Conservation (phyloP, 2,113 vertebrate genomes). For the Melanostigma gelatinosum region DNA sequence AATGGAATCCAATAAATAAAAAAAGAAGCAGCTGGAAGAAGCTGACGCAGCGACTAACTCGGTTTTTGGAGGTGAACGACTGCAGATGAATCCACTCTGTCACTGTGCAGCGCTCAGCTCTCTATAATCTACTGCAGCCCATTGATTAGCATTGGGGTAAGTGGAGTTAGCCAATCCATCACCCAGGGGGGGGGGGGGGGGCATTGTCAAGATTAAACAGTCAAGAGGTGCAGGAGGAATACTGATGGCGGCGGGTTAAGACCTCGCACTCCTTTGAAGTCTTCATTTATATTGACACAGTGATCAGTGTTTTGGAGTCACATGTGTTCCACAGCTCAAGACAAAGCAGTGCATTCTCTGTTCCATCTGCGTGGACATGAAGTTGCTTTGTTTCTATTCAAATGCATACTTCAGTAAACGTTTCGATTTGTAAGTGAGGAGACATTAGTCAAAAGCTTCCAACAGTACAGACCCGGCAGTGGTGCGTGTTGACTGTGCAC, state of each 20-base stretch:
- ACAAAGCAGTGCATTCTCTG: constrained; percentile 23
- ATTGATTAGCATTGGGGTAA: constrained; percentile 66
- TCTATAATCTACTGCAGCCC: constrained; percentile 65
- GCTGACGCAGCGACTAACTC: constrained; percentile 65
- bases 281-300: constrained; percentile 45
- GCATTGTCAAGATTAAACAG: constrained; percentile 51
- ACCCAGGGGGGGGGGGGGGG: constrained; percentile 33
- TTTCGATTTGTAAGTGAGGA: constrained; percentile 9
- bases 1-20: constrained; percentile 47
- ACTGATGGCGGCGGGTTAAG: constrained; percentile 47
- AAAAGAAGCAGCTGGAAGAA: constrained; percentile 7
- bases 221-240: constrained; percentile 27
- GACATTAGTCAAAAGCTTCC: constrained; percentile 16
- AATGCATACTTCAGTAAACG: not conserved
- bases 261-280: constrained; percentile 62
- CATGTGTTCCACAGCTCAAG: not conserved
- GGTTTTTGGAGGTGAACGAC: constrained; percentile 54
- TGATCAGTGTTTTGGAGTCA: not conserved
- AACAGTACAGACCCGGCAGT: constrained; percentile 37
- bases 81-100: constrained; percentile 59
- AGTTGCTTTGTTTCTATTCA: constrained; percentile 14
- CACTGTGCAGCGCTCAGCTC: constrained; percentile 44
- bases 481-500: constrained; percentile 27
- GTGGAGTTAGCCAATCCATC: constrained; percentile 64
- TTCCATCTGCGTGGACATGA: constrained; percentile 33